phyloP scores from a whole-genome alignment of 2,888 invertebrate species.

The Himalopsyche anomala region DNA sequence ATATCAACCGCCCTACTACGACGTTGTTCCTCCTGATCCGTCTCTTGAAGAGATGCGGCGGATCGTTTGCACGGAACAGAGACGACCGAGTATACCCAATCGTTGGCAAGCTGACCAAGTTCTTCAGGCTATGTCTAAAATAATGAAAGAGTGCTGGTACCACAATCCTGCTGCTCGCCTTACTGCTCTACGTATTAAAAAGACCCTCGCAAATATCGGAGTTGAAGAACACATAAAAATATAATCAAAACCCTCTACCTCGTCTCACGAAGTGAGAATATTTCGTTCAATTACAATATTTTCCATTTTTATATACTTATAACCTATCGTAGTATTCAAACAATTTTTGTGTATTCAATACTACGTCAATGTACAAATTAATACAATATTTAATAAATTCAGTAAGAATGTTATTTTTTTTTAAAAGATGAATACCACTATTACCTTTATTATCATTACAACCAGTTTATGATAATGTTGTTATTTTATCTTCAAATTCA shows the following conservation, averaged over 20 bases:
- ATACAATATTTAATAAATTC: constrained; percentile 1
- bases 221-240: constrained; percentile 79
- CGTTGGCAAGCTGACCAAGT: constrained; percentile 92
- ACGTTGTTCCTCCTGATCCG: constrained; percentile 96
- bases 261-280: background rate
- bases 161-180: constrained; percentile 96
- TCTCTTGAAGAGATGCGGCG: constrained; percentile 96
- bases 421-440: background rate
- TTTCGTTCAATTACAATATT: background rate
- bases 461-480: too few relatives aligned
- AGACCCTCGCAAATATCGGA: constrained; percentile 90
- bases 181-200: constrained; percentile 97
- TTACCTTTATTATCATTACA: too few relatives aligned
- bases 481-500: too few relatives aligned
- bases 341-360: background rate
- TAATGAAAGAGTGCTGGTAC: constrained; percentile 99
- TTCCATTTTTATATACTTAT: constrained; percentile 21
- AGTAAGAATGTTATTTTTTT: background rate
- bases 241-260: constrained; percentile 65
- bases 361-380: background rate
- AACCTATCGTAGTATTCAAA: background rate
- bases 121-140: constrained; percentile 89
- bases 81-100: constrained; percentile 93
- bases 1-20: constrained; percentile 96
- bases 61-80: constrained; percentile 91